A percentile compares a stretch with the other conserved stretches of the same genome.
These are phyloP conservation scores for Pristiophorus japonicus DNA, from an alignment of 2,113 vertebrate species.

Conservation along the genomic window DNA sequence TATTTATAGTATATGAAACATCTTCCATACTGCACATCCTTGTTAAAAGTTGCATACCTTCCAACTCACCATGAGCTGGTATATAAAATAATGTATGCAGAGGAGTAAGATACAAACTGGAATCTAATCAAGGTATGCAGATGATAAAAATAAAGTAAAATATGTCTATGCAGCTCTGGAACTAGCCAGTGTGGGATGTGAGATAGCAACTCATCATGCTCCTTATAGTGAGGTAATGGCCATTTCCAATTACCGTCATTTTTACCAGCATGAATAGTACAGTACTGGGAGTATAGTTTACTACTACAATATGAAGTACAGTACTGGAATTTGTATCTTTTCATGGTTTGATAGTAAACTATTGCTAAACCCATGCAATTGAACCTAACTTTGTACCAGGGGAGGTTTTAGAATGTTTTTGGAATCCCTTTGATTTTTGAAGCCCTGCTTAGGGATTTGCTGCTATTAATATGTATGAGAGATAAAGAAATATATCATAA, in stretches of 20 bases:
- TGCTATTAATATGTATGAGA: not conserved
- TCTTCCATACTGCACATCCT: no score
- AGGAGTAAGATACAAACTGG: no score
- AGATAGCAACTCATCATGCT: not conserved
- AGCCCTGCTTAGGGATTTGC: not conserved
- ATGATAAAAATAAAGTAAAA: not conserved
- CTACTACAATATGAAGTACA: not conserved
- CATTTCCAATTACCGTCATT: not conserved
- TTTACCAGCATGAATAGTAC: not conserved
- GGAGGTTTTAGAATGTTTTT: not conserved
- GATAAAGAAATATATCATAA: not conserved
- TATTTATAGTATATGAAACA: not conserved
- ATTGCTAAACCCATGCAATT: not conserved
- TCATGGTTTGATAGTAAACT: not conserved
- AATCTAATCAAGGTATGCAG: no score
- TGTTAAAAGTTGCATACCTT: no score
- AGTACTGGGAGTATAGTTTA: not conserved
- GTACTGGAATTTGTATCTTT: not conserved
- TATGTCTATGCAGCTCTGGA: not conserved
- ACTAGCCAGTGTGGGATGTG: not conserved
- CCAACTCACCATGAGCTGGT: no score
- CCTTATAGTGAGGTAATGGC: not conserved
- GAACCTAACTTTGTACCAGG: not conserved
- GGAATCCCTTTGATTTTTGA: not conserved
- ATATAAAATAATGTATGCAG: no score